phyloP scores from a whole-genome alignment of 1,140 invertebrate species.

The Sinella curviseta region DNA sequence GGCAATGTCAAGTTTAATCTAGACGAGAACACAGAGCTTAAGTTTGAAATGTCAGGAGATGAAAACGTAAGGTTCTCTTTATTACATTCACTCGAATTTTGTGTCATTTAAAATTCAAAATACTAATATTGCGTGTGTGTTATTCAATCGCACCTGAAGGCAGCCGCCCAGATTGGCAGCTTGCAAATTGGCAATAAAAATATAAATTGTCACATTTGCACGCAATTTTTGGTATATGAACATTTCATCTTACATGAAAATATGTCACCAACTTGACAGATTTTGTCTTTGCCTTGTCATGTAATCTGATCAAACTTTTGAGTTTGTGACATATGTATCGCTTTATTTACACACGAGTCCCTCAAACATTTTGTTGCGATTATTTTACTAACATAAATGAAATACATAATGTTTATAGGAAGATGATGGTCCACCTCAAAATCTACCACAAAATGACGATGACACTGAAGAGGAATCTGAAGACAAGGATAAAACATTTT shows the following conservation, averaged over 20 bases:
- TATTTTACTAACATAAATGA: too few species aligned
- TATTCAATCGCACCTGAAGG: neutral
- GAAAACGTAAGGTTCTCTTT: neutral
- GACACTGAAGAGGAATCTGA: neutral
- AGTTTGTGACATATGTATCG: neutral
- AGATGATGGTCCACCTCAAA: too few species aligned
- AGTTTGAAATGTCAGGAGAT: constrained; percentile 25
- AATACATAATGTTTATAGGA: too few species aligned
- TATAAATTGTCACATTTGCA: neutral
- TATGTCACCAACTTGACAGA: neutral
- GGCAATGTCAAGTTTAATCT: constrained; percentile 26
- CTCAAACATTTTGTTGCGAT: too few species aligned
- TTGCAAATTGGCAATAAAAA: neutral
- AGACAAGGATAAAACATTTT: too few species aligned
- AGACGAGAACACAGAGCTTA: constrained; percentile 27
- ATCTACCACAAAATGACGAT: too few species aligned
- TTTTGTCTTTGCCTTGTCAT: neutral
- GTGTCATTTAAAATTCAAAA: neutral
- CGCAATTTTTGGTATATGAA: neutral
- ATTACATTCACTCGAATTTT: neutral
- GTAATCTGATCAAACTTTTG: too few species aligned
- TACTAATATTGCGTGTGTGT: neutral
- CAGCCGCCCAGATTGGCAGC: neutral
- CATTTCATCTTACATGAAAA: neutral
- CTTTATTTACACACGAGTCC: too few species aligned